Percentiles rank a stretch among this genome's conserved stretches.
These are phyloP conservation scores for Argopecten irradians DNA, from an alignment of 1,140 invertebrate genomes.

Conservation along the genomic window DNA sequence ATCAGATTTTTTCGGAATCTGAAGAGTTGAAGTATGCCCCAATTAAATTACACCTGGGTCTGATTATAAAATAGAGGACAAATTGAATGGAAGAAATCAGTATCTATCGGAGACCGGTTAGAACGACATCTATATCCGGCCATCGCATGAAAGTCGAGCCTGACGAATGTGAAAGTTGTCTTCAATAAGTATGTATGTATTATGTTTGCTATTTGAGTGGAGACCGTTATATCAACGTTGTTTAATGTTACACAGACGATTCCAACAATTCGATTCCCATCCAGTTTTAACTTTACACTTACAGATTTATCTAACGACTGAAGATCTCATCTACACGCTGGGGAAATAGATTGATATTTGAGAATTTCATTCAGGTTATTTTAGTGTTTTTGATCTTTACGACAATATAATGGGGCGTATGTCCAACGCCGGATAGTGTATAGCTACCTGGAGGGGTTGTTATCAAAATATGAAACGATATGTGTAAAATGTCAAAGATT, in stretches of 20 bases:
- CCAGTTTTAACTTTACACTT: background rate
- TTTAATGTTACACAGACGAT: background rate
- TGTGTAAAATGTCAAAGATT: slow-evolving; percentile 21
- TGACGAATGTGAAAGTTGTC: background rate
- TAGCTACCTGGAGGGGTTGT: background rate
- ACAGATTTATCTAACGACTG: background rate
- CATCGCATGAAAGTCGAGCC: background rate
- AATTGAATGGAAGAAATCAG: background rate
- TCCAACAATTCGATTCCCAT: background rate
- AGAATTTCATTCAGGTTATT: background rate
- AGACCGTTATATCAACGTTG: background rate
- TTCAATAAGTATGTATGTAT: background rate
- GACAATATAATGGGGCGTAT: background rate
- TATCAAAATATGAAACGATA: background rate
- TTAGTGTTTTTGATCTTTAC: slow-evolving; percentile 13
- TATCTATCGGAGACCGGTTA: background rate
- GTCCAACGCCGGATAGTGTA: background rate
- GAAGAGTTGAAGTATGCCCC: background rate
- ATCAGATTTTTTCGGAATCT: background rate
- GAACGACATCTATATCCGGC: background rate
- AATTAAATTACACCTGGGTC: background rate
- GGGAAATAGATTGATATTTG: slow-evolving; percentile 1
- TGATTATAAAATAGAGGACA: background rate
- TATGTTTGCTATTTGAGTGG: background rate
- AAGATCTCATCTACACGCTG: background rate